Base-by-base conservation (phyloP, 2,888 invertebrate genomes). In the Melanostoma mellinum region DNA sequence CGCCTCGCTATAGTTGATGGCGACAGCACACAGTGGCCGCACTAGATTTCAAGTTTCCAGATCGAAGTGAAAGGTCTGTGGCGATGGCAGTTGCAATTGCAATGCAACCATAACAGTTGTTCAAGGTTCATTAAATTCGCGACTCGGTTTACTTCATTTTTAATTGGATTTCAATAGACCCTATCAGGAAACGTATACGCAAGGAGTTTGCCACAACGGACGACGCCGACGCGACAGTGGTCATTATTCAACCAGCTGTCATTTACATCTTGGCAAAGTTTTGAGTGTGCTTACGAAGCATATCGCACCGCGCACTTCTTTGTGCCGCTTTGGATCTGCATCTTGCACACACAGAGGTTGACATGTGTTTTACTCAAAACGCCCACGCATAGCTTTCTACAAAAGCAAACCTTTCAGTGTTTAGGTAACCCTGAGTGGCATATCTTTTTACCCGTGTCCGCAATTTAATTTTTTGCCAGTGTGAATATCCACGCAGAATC, bases 111-210 rank as follows among this genome's bases (percentile, higher is more conserved):
- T 42, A 81, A 58, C 73, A 63, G 46, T 73, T 71, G 36, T 61
- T 65, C 84, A 84, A 79, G 84, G 84, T 71, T 75, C 84, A 84
- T 84, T 75, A 72, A 78, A 60, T 79, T 74, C 35, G 74, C 79
- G 48, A 56, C 72, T 77, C 33, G 48, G 56, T 9, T 73, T 55
- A 48, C 58, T 71, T 58, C 44, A 61, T 75, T 79, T 63, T 84
- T 84, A 84, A 84, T 84, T 84, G 84, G 79, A 84, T 84, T 79
- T 71, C 84, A 84, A 79, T 79, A 61, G 79, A 84, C 78, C 74
- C 73, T 60, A 69, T 74, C 79, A 75, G 84, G 71, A 79, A 79
- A 56, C 60, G 73, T 56, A 73, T 68, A 61, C 53, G 72, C 56
- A 69, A 78, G 73, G 63, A 69, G 74, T 74, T 67, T 71, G 20